Evolutionary conservation across 2,113 vertebrate species (phyloP).

Genomic region (Sisor rabdophorus): DNA sequence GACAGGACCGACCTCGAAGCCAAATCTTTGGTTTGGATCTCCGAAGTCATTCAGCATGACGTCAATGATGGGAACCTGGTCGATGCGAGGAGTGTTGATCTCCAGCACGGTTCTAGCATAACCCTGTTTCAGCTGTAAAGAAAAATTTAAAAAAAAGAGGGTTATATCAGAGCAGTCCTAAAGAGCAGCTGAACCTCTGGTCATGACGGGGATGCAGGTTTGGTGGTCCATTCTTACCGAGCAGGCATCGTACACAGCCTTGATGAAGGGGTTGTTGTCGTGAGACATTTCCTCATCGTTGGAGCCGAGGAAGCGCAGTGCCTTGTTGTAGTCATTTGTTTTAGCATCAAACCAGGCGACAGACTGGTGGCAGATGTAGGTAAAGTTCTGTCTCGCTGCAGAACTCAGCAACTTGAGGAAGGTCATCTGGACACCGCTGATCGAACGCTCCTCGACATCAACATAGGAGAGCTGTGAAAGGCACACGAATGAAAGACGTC

Average conservation of each 20-base stretch:
- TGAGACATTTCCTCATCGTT: conserved; percentile 97
- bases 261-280: conserved; percentile 93
- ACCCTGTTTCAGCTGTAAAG: conserved; percentile 83
- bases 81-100: conserved; percentile 96
- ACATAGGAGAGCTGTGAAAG: conserved; percentile 82
- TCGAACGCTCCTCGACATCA: conserved; percentile 79
- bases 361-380: conserved; percentile 94
- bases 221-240: conserved; percentile 71
- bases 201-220: background rate
- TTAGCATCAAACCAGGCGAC: conserved; percentile 87
- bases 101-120: conserved; percentile 89
- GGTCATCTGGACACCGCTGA: conserved; percentile 94
- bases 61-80: conserved; percentile 94
- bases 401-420: conserved; percentile 96
- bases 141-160: background rate
- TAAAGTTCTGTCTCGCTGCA: conserved; percentile 93
- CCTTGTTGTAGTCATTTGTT: conserved; percentile 84
- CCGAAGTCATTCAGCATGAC: conserved; percentile 99
- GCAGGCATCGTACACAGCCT: conserved; percentile 84
- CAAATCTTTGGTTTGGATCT: conserved; percentile 94
- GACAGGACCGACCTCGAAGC: conserved; percentile 94
- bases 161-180: background rate
- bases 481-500: background rate
- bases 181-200: background rate
- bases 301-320: conserved; percentile 91